Conservation (phyloP, 2,797 vertebrate genomes). For the Denticeps clupeoides region DNA sequence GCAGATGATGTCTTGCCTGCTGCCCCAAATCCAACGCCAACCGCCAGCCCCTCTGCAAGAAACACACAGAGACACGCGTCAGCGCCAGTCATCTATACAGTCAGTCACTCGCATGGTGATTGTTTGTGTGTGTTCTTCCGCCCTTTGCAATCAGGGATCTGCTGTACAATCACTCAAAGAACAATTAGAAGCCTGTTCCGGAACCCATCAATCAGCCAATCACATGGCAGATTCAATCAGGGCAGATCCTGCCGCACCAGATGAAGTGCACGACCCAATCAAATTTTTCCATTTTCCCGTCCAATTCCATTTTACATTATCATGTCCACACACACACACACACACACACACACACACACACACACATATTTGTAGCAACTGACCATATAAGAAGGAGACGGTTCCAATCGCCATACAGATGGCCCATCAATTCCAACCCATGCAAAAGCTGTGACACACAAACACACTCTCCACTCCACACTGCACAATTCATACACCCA, state of each 20-base stretch:
- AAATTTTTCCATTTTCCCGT: not conserved
- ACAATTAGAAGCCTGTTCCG: too few relatives aligned
- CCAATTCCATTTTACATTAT: conserved; percentile 1
- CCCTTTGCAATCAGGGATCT: not conserved
- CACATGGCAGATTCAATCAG: conserved; percentile 10
- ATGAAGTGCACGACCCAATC: too few relatives aligned
- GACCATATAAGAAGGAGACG: too few relatives aligned
- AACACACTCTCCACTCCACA: too few relatives aligned
- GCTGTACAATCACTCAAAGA: conserved; percentile 16
- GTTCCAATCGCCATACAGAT: too few relatives aligned
- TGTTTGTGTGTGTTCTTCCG: not conserved
- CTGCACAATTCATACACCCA: too few relatives aligned
- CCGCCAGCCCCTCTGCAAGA: conserved; percentile 83
- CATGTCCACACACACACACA: too few relatives aligned
- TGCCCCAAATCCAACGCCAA: conserved; percentile 87
- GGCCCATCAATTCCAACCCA: too few relatives aligned
- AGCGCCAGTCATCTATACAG: not conserved
- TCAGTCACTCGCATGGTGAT: not conserved
- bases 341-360: too few relatives aligned
- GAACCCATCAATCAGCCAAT: not conserved
- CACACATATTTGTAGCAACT: too few relatives aligned
- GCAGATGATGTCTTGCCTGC: conserved; percentile 76
- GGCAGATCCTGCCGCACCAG: too few relatives aligned
- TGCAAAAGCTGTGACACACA: too few relatives aligned
- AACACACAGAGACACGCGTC: conserved; percentile 11